Percentiles rank a stretch among this genome's conserved stretches.
Evolutionary conservation across 35 echinoderm and acorn worm species (phyloP).

Genomic region (Lytechinus variegatus): DNA sequence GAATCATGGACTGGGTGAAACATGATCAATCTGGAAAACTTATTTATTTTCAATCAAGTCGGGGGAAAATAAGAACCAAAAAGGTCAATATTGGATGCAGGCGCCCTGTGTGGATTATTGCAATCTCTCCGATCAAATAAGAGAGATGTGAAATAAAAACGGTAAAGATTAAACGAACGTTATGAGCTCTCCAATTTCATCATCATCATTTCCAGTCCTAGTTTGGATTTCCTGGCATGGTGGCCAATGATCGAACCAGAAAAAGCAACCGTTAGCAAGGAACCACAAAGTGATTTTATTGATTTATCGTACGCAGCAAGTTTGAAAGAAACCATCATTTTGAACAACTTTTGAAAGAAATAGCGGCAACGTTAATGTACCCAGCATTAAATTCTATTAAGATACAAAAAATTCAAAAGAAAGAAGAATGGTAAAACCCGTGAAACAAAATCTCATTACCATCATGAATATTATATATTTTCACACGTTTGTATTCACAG

Average conservation of each 20-base stretch:
- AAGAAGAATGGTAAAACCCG: too few species aligned
- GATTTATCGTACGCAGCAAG: background rate
- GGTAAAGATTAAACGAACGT: slow-evolving; percentile 42
- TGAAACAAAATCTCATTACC: too few species aligned
- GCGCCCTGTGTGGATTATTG: slow-evolving; percentile 33
- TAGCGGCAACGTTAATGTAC: background rate
- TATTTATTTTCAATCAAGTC: slow-evolving; percentile 46
- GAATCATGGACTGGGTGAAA: slow-evolving; percentile 6
- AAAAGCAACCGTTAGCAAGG: background rate
- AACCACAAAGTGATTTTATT: background rate
- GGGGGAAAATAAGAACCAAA: slow-evolving; percentile 20
- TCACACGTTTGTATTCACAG: too few species aligned
- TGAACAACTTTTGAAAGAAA: background rate
- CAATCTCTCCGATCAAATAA: slow-evolving; percentile 23
- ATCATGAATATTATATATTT: too few species aligned
- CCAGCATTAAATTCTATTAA: background rate
- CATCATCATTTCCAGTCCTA: slow-evolving; percentile 34
- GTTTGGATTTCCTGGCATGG: background rate
- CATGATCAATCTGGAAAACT: slow-evolving; percentile 47
- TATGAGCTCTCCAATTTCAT: slow-evolving; percentile 49
- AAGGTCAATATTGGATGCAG: slow-evolving; percentile 31
- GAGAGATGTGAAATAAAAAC: slow-evolving; percentile 45
- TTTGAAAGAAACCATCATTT: background rate
- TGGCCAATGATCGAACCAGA: background rate
- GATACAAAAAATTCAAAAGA: too few species aligned